phyloP scores from a whole-genome alignment of 2,797 vertebrate species.

The Agapornis canus region DNA sequence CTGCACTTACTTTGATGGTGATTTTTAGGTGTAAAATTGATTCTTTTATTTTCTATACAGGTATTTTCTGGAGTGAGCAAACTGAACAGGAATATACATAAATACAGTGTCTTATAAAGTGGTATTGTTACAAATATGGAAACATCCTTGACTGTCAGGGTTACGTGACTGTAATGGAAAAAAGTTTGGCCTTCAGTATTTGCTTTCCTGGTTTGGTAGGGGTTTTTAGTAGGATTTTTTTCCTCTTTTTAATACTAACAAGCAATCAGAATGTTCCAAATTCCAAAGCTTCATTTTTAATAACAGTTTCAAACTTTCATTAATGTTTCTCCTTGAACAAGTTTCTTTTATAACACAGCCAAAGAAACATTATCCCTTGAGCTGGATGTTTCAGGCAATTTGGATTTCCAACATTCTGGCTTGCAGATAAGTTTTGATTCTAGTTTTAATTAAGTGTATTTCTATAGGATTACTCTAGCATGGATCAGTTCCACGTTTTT shows the following conservation, averaged over 20 bases:
- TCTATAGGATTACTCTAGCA: neutral
- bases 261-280: neutral
- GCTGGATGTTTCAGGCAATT: neutral
- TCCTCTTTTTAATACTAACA: neutral
- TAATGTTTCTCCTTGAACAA: neutral
- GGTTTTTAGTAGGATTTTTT: too few species aligned
- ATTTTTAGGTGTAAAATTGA: neutral
- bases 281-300: neutral
- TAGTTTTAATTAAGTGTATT: constrained; percentile 5
- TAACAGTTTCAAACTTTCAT: neutral
- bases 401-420: neutral
- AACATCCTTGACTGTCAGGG: neutral
- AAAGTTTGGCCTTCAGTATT: neutral
- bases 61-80: neutral
- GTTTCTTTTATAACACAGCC: neutral
- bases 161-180: neutral
- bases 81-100: neutral
- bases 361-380: neutral
- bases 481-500: neutral
- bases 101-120: neutral
- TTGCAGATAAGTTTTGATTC: neutral
- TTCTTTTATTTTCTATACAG: neutral
- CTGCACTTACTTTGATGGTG: neutral
- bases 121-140: neutral
- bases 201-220: neutral